These are phyloP conservation scores for Pseudorhiza aurosa DNA, from an alignment of 30 jellyfish, hydroid and myxozoan species.

Conservation along the genomic window DNA sequence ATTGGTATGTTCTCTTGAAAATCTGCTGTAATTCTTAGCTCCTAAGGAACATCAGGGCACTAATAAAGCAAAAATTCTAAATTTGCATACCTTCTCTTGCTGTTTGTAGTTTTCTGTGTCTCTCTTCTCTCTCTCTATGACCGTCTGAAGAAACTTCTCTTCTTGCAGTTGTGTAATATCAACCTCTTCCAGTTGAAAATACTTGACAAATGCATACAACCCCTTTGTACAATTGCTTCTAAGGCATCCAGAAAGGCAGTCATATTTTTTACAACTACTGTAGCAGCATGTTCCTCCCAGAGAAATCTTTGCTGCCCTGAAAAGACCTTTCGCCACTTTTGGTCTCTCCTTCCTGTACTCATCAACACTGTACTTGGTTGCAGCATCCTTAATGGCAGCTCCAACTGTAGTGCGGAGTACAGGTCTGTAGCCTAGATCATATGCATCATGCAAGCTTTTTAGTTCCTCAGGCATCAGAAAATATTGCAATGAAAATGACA, in stretches of 20 bases:
- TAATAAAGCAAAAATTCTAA: too few species aligned
- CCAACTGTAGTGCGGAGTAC: constrained; percentile 50
- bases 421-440: constrained; percentile 69
- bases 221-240: constrained; percentile 38
- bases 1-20: too few species aligned
- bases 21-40: too few species aligned
- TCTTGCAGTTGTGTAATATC: constrained; percentile 64
- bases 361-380: constrained; percentile 45
- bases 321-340: constrained; percentile 29
- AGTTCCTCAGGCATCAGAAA: constrained; percentile 69
- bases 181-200: constrained; percentile 68
- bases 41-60: too few species aligned
- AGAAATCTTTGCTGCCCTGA: constrained; percentile 42
- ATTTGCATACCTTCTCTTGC: constrained; percentile 57
- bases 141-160: constrained; percentile 48
- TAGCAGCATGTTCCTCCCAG: constrained; percentile 72
- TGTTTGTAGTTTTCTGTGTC: constrained; percentile 69
- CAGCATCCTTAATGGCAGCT: constrained; percentile 67
- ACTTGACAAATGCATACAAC: constrained; percentile 53
- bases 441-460: constrained; percentile 63
- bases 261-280: constrained; percentile 36
- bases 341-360: constrained; percentile 52
- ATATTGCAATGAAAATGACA: constrained; percentile 63
- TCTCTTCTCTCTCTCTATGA: constrained; percentile 51
- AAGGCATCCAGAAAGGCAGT: constrained; percentile 39